A percentile compares a stretch with the other conserved stretches of the same genome.
Evolutionary conservation across 2,797 vertebrate species (phyloP).

Genomic region (Pogonophryne albipinna): DNA sequence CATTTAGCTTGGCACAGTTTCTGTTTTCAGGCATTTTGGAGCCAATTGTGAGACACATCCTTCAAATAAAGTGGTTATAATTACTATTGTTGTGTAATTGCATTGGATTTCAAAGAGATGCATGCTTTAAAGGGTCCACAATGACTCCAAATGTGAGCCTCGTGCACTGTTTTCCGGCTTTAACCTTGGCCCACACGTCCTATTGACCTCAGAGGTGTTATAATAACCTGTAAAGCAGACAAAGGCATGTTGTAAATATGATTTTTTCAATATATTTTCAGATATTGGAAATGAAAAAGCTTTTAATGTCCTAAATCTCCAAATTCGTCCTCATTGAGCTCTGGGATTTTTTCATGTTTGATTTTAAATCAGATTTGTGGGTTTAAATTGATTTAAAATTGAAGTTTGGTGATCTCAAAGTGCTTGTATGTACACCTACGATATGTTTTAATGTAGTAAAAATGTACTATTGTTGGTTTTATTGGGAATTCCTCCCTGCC

Average conservation of each 20-base stretch:
- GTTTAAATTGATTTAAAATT: neutral
- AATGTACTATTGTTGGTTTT: slow-evolving; percentile 22
- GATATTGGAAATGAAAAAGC: neutral
- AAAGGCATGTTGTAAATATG: neutral
- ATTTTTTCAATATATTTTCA: neutral
- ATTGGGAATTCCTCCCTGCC: slow-evolving; percentile 61
- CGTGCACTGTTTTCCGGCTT: slow-evolving; percentile 20
- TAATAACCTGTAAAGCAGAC: neutral
- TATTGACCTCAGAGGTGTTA: slow-evolving; percentile 27
- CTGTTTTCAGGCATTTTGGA: slow-evolving; percentile 39
- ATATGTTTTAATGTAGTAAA: neutral
- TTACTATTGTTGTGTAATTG: neutral
- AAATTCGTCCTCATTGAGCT: neutral
- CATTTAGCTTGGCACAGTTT: slow-evolving; percentile 24
- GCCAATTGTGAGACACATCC: slow-evolving; percentile 25
- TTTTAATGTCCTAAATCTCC: neutral
- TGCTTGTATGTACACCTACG: neutral
- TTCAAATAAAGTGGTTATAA: slow-evolving; percentile 9
- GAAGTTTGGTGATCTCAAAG: neutral
- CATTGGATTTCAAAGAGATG: neutral
- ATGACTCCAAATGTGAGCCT: slow-evolving; percentile 4
- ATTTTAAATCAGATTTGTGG: neutral
- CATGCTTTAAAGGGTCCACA: neutral
- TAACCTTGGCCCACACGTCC: slow-evolving; percentile 56
- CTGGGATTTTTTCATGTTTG: neutral